phyloP scores from a whole-genome alignment of 2,797 vertebrate genomes.

The Onychomys leucogaster region DNA sequence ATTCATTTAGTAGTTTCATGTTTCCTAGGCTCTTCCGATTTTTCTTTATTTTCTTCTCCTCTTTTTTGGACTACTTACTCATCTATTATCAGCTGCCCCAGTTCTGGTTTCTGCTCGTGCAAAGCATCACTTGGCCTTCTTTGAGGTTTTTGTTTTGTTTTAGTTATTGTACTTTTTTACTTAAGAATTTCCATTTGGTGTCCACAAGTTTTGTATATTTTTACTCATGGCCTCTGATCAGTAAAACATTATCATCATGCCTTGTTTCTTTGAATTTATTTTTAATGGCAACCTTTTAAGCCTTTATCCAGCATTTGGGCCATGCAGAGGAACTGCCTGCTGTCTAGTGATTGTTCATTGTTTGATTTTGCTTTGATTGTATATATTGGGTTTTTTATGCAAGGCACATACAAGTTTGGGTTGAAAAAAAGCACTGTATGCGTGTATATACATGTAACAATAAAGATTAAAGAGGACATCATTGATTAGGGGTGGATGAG shows the following conservation, averaged over 20 bases:
- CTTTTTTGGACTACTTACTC: neutral
- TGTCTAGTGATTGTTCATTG: neutral
- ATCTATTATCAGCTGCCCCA: neutral
- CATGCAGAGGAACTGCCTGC: neutral
- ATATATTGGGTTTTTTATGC: neutral
- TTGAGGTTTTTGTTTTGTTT: conserved; percentile 3
- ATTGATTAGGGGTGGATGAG: neutral
- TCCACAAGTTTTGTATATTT: conserved; percentile 7
- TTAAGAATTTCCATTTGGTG: neutral
- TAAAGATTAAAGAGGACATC: neutral
- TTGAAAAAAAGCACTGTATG: neutral
- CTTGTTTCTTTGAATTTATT: neutral
- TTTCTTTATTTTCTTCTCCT: neutral
- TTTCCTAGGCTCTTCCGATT: neutral
- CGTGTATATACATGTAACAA: neutral
- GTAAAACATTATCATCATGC: neutral
- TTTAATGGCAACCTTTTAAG: neutral
- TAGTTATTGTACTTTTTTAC: neutral
- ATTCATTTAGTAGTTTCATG: neutral
- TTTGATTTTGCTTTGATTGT: neutral
- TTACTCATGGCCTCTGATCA: neutral
- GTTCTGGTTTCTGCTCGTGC: neutral
- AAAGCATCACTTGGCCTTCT: neutral
- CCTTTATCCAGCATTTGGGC: neutral
- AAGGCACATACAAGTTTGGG: neutral